Conservation (phyloP, 2,888 invertebrate genomes). For the Caenorhabditis angaria region DNA sequence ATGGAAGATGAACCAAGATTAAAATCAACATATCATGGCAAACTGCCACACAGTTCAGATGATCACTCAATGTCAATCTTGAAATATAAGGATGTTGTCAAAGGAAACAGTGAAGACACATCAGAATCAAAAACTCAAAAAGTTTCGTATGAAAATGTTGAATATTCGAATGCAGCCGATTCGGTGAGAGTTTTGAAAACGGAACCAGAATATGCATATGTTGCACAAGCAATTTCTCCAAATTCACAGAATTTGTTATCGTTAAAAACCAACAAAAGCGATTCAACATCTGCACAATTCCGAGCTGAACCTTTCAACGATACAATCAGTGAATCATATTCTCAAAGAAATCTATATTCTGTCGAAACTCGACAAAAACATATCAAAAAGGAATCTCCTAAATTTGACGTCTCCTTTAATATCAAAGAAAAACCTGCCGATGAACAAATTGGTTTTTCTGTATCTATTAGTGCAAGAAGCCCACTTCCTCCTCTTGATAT, state of each 20-base stretch:
- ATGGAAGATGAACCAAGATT: constrained; percentile 32
- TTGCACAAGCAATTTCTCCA: constrained; percentile 12
- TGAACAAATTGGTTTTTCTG: constrained; percentile 44
- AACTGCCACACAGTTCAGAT: constrained; percentile 6
- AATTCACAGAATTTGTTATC: constrained; percentile 16
- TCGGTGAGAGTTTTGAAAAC: not conserved
- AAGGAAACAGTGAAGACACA: not conserved
- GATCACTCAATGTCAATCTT: constrained; percentile 11
- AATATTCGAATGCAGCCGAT: no score
- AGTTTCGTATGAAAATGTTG: no score
- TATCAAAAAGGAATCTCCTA: constrained; percentile 5
- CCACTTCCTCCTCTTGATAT: constrained; percentile 40
- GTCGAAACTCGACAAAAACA: no score
- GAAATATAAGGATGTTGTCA: constrained; percentile 16
- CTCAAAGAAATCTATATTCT: no score
- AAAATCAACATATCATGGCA: constrained; percentile 42
- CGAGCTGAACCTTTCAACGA: not conserved
- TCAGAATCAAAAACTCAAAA: no score
- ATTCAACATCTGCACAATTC: not conserved
- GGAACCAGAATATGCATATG: not conserved
- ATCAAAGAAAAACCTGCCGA: constrained; percentile 12
- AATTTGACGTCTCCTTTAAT: constrained; percentile 40
- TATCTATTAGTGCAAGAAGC: constrained; percentile 50
- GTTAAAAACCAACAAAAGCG: not conserved
- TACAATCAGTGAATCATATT: not conserved